Evolutionary conservation across 2,888 invertebrate species (phyloP).

Genomic region (Pecten maximus): DNA sequence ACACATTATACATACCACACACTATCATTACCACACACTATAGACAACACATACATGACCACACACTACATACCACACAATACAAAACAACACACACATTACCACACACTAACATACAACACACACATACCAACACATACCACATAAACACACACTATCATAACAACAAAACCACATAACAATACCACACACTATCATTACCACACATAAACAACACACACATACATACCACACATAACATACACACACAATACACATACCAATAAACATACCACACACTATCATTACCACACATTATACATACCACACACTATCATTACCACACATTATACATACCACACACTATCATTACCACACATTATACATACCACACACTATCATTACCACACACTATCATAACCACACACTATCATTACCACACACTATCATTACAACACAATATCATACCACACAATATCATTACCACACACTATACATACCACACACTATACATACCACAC

Average conservation of each 20-base stretch:
- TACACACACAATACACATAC: background rate
- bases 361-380: no score
- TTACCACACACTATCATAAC: background rate
- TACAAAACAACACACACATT: no score
- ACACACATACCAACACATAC: no score
- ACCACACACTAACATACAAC: background rate
- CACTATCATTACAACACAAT: background rate
- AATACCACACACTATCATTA: background rate
- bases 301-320: background rate
- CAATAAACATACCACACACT: background rate
- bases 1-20: background rate
- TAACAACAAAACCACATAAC: background rate
- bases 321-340: background rate
- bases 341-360: background rate
- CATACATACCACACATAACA: background rate
- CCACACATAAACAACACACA: background rate
- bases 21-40: background rate
- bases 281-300: background rate
- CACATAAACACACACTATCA: background rate
- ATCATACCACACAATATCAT: background rate
- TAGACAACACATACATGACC: background rate
- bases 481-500: background rate
- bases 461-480: background rate
- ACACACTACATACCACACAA: no score
- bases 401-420: background rate